phyloP scores from a whole-genome alignment of 1,140 invertebrate species.

The Penaeus japonicus region DNA sequence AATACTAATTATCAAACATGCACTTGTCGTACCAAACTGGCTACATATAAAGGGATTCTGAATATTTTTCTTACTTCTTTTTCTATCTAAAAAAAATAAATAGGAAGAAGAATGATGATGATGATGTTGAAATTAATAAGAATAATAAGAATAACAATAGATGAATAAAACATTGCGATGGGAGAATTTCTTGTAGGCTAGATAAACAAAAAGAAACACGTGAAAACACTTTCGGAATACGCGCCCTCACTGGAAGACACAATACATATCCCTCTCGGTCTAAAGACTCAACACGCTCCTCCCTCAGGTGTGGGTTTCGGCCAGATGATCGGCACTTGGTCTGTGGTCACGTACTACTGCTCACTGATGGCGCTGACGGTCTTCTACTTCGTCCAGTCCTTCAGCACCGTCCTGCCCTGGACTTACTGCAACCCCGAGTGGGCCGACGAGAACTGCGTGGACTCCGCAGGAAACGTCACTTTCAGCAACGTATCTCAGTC shows the following conservation, averaged over 20 bases:
- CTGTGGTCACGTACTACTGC: conserved; percentile 64
- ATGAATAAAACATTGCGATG: no score
- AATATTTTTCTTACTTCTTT: no score
- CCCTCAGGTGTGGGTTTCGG: conserved; percentile 65
- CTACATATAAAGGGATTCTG: no score
- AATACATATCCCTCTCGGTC: neutral
- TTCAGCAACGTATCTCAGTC: conserved; percentile 27
- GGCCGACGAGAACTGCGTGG: conserved; percentile 56
- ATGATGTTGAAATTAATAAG: no score
- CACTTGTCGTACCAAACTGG: no score
- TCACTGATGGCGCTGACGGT: conserved; percentile 64
- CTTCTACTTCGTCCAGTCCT: conserved; percentile 65
- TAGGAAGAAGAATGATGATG: no score
- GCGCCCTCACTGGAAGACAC: no score
- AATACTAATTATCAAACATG: no score
- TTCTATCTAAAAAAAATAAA: no score
- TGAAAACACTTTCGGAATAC: neutral
- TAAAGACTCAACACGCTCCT: neutral
- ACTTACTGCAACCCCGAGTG: conserved; percentile 61
- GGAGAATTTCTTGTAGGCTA: no score
- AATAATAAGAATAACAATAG: no score
- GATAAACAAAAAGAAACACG: no score
- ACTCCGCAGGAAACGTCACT: conserved; percentile 34
- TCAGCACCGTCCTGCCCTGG: conserved; percentile 63
- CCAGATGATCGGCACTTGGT: conserved; percentile 62